Evolutionary conservation across 2,888 invertebrate species (phyloP).

Genomic region (Sceliomorpha sp.): DNA sequence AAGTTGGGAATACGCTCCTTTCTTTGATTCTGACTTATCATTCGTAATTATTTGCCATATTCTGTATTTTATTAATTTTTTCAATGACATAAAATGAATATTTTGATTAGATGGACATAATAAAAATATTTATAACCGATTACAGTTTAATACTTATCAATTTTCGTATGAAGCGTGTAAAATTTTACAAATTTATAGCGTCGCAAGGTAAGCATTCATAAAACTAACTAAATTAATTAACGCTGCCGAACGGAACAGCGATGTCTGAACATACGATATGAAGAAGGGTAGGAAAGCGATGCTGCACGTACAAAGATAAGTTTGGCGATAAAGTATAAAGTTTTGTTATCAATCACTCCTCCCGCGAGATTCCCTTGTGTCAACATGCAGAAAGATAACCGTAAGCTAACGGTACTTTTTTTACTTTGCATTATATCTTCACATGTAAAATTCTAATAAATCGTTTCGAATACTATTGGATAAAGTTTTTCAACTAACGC

Average conservation of each 20-base stretch:
- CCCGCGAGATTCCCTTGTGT: slow-evolving; percentile 15
- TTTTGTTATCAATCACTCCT: slow-evolving; percentile 67
- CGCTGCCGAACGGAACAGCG: slow-evolving; percentile 56
- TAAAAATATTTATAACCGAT: too few species aligned
- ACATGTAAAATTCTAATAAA: too few species aligned
- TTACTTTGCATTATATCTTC: too few species aligned
- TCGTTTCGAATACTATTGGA: too few species aligned
- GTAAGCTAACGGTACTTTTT: slow-evolving; percentile 25
- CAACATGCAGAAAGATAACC: slow-evolving; percentile 19
- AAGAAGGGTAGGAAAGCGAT: slow-evolving; percentile 46
- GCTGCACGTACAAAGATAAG: slow-evolving; percentile 63
- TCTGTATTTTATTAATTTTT: too few species aligned
- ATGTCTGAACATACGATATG: slow-evolving; percentile 52
- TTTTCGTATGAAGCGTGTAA: slow-evolving; percentile 30
- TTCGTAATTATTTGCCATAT: too few species aligned
- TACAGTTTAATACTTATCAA: too few species aligned
- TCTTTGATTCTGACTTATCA: too few species aligned
- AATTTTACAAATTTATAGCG: slow-evolving; percentile 43
- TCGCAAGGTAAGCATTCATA: slow-evolving; percentile 43
- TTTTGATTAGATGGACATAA: too few species aligned
- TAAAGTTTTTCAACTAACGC: too few species aligned
- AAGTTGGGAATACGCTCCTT: too few species aligned
- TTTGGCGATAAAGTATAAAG: slow-evolving; percentile 66
- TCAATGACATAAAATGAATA: slow-evolving; percentile 22
- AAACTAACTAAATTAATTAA: slow-evolving; percentile 72